A percentile compares a stretch with the other conserved stretches of the same genome.
Evolutionary conservation across 2,113 vertebrate species (phyloP).

Genomic region (Calypte anna): DNA sequence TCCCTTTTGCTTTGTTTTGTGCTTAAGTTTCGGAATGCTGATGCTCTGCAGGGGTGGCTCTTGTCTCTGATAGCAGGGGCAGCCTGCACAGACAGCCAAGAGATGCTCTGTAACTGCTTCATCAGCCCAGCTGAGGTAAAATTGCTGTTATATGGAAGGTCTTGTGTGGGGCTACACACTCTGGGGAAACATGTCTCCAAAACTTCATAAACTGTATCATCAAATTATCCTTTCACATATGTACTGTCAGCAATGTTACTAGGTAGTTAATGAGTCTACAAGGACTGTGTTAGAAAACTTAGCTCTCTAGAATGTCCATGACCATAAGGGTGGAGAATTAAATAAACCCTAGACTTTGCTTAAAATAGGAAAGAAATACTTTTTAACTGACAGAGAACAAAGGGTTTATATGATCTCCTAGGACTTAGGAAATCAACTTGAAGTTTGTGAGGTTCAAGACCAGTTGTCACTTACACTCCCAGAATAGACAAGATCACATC

Average conservation of each 20-base stretch:
- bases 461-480: neutral
- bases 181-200: neutral
- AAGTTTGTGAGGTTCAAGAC: neutral
- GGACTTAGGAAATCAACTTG: neutral
- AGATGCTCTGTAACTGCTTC: neutral
- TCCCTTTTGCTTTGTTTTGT: neutral
- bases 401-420: neutral
- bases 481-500: neutral
- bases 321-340: neutral
- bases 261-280: neutral
- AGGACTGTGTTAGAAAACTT: neutral
- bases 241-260: neutral
- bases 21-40: neutral
- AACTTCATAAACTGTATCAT: neutral
- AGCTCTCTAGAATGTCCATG: accelerated
- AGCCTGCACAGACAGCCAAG: neutral
- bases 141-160: neutral
- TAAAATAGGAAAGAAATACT: neutral
- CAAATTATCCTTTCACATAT: neutral
- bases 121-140: neutral
- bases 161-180: neutral
- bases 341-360: neutral
- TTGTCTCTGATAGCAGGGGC: neutral
- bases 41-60: neutral
- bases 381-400: neutral